Evolutionary conservation across 2,888 invertebrate species (phyloP).

Genomic region (Taphrorychus bicolor): DNA sequence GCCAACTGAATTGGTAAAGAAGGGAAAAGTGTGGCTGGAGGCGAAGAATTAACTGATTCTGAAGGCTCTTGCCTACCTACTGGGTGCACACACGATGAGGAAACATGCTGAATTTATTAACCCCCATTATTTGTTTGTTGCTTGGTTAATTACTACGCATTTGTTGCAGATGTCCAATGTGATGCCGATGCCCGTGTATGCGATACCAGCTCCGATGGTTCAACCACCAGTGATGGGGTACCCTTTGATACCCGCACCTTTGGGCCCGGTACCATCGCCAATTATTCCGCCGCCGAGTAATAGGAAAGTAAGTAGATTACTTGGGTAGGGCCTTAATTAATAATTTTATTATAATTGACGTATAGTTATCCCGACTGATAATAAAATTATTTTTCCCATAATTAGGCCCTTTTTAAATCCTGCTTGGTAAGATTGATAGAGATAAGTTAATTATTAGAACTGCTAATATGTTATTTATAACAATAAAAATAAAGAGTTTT

Average conservation of each 20-base stretch:
- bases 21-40: constrained; percentile 16
- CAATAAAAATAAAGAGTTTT: too few relatives aligned
- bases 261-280: constrained; percentile 56
- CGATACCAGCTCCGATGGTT: constrained; percentile 51
- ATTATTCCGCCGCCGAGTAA: constrained; percentile 50
- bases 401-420: too few relatives aligned
- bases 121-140: too few relatives aligned
- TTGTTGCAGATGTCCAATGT: constrained; percentile 35
- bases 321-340: too few relatives aligned
- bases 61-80: neutral
- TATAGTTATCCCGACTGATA: too few relatives aligned
- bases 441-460: too few relatives aligned
- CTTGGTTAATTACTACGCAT: too few relatives aligned
- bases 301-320: constrained; percentile 36
- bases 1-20: constrained; percentile 24
- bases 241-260: constrained; percentile 56
- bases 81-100: neutral
- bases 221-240: constrained; percentile 49
- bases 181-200: constrained; percentile 51
- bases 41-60: neutral
- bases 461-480: too few relatives aligned
- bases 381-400: too few relatives aligned
- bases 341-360: too few relatives aligned
- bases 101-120: too few relatives aligned
- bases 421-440: too few relatives aligned